Evolutionary conservation across 1,140 invertebrate species (phyloP).

Genomic region (Magallana ariakensis): DNA sequence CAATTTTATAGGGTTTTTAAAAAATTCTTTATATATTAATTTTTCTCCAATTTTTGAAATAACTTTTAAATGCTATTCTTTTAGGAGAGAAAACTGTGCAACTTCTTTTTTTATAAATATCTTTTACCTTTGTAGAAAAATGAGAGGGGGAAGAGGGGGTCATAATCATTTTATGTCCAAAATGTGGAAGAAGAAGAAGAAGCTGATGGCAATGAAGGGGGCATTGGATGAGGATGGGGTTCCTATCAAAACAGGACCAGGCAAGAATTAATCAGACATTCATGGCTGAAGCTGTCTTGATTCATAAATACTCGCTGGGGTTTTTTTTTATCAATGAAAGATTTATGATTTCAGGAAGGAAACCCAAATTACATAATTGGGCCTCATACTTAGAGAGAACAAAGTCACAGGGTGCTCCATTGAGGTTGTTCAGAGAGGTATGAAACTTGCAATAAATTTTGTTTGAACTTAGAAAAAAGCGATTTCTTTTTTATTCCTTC

Average conservation of each 20-base stretch:
- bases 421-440: constrained; percentile 79
- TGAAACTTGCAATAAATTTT: constrained; percentile 40
- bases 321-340: not conserved
- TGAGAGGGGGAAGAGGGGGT: constrained; percentile 56
- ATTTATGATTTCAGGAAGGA: constrained; percentile 66
- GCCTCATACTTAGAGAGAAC: constrained; percentile 77
- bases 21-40: no score
- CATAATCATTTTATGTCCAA: constrained; percentile 62
- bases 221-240: constrained; percentile 48
- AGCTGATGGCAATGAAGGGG: constrained; percentile 62
- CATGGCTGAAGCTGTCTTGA: not conserved
- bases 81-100: not conserved
- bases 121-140: constrained; percentile 1
- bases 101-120: not conserved
- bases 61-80: not conserved
- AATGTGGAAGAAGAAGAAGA: constrained; percentile 67
- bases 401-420: constrained; percentile 74
- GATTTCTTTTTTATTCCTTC: no score
- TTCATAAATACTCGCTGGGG: not conserved
- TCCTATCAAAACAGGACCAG: constrained; percentile 35
- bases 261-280: not conserved
- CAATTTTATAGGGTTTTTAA: no score
- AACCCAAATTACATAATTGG: constrained; percentile 77
- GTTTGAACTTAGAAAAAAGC: not conserved
- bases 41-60: not conserved